Evolutionary conservation across 1,140 invertebrate genomes (phyloP).

Genomic region (Drosophila mauritiana): DNA sequence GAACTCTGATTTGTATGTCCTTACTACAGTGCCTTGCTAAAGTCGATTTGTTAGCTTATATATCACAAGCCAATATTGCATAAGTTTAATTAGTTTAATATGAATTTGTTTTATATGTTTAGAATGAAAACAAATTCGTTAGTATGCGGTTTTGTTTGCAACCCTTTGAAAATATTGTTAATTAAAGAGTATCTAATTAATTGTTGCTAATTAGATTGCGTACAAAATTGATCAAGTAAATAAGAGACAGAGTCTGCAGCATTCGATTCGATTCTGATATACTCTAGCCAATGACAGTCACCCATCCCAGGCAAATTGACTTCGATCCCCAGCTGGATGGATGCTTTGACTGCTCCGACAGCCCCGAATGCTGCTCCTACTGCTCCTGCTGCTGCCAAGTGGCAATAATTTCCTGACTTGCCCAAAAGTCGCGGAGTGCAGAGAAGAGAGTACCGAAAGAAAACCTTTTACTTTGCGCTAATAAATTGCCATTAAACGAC

Average conservation of each 20-base stretch:
- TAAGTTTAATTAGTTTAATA: no score
- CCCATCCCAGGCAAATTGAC: conserved; percentile 50
- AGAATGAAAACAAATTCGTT: no score
- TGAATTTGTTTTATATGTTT: no score
- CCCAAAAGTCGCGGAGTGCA: conserved; percentile 32
- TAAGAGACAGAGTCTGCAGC: not conserved
- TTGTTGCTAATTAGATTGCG: no score
- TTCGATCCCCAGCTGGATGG: conserved; percentile 46
- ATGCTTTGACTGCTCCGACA: conserved; percentile 46
- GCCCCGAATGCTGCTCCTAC: conserved; percentile 30
- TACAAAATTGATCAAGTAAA: no score
- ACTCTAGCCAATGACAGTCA: conserved; percentile 17
- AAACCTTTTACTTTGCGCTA: conserved; percentile 82
- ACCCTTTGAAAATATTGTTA: no score
- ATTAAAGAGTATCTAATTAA: no score
- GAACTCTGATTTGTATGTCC: conserved; percentile 14
- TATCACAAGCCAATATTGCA: no score
- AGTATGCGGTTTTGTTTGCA: no score
- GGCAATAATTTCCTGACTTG: conserved; percentile 67
- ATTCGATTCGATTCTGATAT: conserved; percentile 15
- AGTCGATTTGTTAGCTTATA: no score
- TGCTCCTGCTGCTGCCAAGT: conserved; percentile 52
- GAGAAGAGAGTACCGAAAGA: conserved; percentile 33
- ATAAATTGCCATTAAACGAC: conserved; percentile 80
- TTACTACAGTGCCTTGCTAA: no score